Evolutionary conservation across 53 echinoderm and acorn worm genomes (phyloP), one percentile per base, ranked within the genome.

Genomic region (Arbacia lixula): DNA sequence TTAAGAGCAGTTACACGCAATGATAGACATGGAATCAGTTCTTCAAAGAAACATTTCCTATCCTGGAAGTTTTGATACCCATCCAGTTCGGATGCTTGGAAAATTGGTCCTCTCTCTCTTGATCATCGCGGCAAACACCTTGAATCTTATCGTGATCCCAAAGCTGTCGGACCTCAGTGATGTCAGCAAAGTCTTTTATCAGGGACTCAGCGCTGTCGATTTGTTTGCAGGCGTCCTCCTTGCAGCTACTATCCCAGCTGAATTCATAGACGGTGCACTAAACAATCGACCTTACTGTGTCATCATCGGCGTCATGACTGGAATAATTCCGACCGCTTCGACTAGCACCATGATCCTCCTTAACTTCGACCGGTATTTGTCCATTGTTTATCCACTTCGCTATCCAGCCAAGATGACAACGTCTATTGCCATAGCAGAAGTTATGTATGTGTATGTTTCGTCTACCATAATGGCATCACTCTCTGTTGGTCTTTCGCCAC

Each of bases 161-260:
- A 68, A 22, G 9, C 26, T 68, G 26, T 14, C 69, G 19, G 69
- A 68, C 20, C 36, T 68, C 69, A 68, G 39, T 40, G 69, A 68
- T 14, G 42, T 68, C 36, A 68, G 69, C 22, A 37, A 68, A 40
- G 36, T 68, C 41, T 68, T 68, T 22, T 36, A 68, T 40, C 9
- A 21, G 0, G 38, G 38, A 2, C 41, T 68, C 22, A 39, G 39
- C 19, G 6, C 39, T 21, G 36, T n/a, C 3, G 69, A 68, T 21
- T 25, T 68, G 14, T 12, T 40, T 1, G 41, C 36, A 9, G 69
- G 69, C 8, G 12, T 68, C 9, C 19, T 40, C 3, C 33, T 40
- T 17, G 24, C 10, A 20, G 12, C 36, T 3, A 68, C 26, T 12
- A 20, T 68, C 69, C 6, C 11, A 0, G 25, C 12, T 35, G 34